Conservation (phyloP, 37 sponge, comb jelly and placozoan species). For the Sycon ciliatum region DNA sequence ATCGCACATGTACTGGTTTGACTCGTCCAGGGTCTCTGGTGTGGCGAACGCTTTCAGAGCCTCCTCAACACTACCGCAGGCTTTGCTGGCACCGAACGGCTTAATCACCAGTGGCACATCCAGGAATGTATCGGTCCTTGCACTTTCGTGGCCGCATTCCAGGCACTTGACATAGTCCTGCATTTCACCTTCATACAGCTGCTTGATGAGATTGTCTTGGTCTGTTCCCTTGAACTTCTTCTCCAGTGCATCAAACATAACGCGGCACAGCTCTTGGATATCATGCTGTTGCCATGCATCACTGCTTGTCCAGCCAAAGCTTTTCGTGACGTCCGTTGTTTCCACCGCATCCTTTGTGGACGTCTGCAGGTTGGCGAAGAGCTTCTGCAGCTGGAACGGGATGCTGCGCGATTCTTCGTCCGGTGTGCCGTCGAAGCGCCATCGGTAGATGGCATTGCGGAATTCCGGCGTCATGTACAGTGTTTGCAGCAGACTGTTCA, state of each 20-base stretch:
- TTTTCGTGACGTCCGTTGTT: conserved; percentile 87
- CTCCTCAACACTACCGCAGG: conserved; percentile 72
- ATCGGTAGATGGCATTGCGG: conserved; percentile 80
- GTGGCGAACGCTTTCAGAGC: conserved; percentile 70
- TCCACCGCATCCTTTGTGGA: conserved; percentile 74
- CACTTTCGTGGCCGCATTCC: conserved; percentile 75
- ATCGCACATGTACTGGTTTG: conserved; percentile 82
- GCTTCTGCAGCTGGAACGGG: conserved; percentile 78
- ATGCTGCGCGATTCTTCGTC: conserved; percentile 55
- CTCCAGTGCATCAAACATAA: conserved; percentile 95
- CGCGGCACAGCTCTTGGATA: conserved; percentile 87
- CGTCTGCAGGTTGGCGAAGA: conserved; percentile 78
- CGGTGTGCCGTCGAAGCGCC: background rate
- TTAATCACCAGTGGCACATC: conserved; percentile 86
- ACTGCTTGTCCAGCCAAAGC: conserved; percentile 93
- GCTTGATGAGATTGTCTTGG: conserved; percentile 66
- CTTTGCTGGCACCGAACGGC: conserved; percentile 58
- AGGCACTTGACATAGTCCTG: conserved; percentile 90
- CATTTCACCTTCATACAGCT: conserved; percentile 76
- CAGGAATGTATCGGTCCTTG: conserved; percentile 62
- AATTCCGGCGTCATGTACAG: conserved; percentile 96
- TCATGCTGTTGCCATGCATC: conserved; percentile 98
- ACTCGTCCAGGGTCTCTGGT: conserved; percentile 67
- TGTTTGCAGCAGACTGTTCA: conserved; percentile 84
- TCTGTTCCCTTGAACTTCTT: conserved; percentile 59